Base-by-base conservation (phyloP, 2,888 invertebrate species). In the Eupithecia dodoneata region DNA sequence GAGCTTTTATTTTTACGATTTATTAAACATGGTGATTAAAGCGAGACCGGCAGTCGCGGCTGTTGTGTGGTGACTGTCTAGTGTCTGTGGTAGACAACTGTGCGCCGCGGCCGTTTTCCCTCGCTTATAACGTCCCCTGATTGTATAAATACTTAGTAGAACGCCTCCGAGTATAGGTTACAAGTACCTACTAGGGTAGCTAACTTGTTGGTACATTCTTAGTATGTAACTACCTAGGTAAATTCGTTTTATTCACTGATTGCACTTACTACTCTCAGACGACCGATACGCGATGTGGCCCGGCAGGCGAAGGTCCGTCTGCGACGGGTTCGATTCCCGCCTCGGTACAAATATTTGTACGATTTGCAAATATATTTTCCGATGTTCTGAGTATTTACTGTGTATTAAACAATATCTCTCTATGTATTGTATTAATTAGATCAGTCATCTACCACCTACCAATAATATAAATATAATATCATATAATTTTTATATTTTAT, bases 61-160 rank as follows among this genome's bases (percentile, higher is more conserved):
- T 72, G 73, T 66, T 71, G 73, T 71, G 73, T 18, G 41, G 52
- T 76, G 49, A 55, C 76, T 73, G 67, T 30, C 30, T 30, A 30
- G 30, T 76, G 76, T 74, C 70, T 80, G 83, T 83, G 84, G 83
- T 84, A 88, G 88, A 87, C 91, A 89, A 93, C 91, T 91, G 92
- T 86, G 85, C 83, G 87, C 83, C 82, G 82, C 84, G 80, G 83
- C 81, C 84, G 85, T 84, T 88, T 90, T 90, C 91, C 90, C 91
- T 88, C 89, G 89, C 88, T 91, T 93, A 89, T 93, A 93, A 88
- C 90, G 87, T 86, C 89, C 87, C 88, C 87, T 88, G 87, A 84
- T 87, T 87, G 80, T 78, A 76, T 80, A 52, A 77, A 45, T 69
- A 69, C 45, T 69, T 69, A 69, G n/a, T 69, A 69, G n/a, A 45